Conservation (phyloP, 2,797 vertebrate genomes). For the Malurus leucopterus region DNA sequence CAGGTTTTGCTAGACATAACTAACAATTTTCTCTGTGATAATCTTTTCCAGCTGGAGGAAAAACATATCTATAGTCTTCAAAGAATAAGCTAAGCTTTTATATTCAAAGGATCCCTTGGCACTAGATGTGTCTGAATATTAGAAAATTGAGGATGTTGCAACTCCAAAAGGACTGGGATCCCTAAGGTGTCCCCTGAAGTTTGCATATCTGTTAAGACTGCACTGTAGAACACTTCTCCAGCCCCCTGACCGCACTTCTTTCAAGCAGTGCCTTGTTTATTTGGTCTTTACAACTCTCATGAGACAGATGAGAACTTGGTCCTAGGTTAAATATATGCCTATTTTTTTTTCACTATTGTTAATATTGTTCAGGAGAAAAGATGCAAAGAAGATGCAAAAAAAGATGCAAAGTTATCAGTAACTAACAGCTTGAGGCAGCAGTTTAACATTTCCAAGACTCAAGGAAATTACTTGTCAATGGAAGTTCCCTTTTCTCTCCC, state of each 20-base stretch:
- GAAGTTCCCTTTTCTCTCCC: not conserved
- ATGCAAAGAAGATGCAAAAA: not conserved
- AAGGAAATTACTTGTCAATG: rapidly evolving
- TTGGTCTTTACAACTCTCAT: not conserved
- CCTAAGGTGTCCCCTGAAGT: not conserved
- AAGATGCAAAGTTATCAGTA: not conserved
- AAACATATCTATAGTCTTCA: not conserved
- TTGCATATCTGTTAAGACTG: not conserved
- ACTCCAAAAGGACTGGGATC: not conserved
- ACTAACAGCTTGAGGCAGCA: not conserved
- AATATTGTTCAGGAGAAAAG: not conserved
- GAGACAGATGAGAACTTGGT: not conserved
- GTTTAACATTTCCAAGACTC: not conserved
- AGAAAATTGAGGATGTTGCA: not conserved
- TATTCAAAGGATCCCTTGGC: not conserved
- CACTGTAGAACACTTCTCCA: not conserved
- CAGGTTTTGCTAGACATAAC: not conserved
- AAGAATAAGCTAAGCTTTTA: not conserved
- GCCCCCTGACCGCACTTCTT: not conserved
- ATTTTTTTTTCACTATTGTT: not conserved
- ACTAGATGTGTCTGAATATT: not conserved
- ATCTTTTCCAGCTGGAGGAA: constrained; percentile 21
- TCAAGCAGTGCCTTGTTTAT: not conserved
- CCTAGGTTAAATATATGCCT: not conserved
- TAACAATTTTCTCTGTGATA: not conserved